phyloP scores from a whole-genome alignment of 2,888 invertebrate species.

The Drosophila pegasa region DNA sequence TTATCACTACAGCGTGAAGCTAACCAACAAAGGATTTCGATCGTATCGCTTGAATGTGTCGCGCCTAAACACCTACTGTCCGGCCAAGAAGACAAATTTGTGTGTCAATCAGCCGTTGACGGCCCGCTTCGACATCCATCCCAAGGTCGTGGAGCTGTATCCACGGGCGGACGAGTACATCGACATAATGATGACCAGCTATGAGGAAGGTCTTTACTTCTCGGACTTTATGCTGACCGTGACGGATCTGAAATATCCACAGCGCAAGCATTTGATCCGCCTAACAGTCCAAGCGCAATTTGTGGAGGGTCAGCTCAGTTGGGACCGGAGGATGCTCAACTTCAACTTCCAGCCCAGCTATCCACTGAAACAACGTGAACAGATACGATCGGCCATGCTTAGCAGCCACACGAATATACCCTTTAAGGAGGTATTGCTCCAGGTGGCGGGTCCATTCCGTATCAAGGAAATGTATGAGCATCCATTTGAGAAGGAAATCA shows the following conservation, averaged over 20 bases:
- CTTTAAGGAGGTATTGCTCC: constrained; percentile 45
- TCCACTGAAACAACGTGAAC: constrained; percentile 53
- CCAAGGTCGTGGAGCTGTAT: constrained; percentile 59
- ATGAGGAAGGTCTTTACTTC: constrained; percentile 50
- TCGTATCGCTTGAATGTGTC: constrained; percentile 72
- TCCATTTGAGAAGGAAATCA: constrained; percentile 50
- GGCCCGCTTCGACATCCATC: constrained; percentile 66
- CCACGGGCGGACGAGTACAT: constrained; percentile 41
- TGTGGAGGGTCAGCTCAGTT: constrained; percentile 58
- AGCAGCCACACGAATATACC: constrained; percentile 31
- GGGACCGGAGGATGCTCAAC: constrained; percentile 63
- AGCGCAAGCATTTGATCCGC: constrained; percentile 63
- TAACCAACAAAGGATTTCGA: constrained; percentile 73
- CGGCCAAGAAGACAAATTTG: neutral
- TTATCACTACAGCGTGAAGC: constrained; percentile 56
- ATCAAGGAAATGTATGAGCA: constrained; percentile 68
- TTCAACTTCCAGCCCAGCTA: constrained; percentile 66
- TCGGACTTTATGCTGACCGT: constrained; percentile 72
- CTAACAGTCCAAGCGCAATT: constrained; percentile 61
- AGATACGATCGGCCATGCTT: constrained; percentile 43
- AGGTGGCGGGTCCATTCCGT: constrained; percentile 70
- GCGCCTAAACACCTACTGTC: constrained; percentile 54
- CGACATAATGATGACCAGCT: constrained; percentile 63
- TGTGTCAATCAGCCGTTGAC: constrained; percentile 48
- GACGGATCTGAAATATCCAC: constrained; percentile 61